Evolutionary conservation across 2,888 invertebrate genomes (phyloP).

Genomic region (Agapostemon virescens): DNA sequence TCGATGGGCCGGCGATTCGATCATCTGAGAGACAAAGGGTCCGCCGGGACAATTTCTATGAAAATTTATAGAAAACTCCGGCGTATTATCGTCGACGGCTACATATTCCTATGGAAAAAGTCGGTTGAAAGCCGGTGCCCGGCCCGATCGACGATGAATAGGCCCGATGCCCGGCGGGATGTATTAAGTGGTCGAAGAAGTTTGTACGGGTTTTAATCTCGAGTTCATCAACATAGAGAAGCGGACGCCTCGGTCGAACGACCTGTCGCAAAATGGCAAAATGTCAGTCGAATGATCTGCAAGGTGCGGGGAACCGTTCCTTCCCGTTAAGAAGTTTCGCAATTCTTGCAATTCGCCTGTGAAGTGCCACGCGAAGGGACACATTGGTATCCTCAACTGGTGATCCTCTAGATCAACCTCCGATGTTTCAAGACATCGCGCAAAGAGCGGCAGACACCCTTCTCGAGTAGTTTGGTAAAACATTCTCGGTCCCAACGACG

Average conservation of each 20-base stretch:
- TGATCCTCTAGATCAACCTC: no score
- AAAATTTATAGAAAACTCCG: conserved; percentile 55
- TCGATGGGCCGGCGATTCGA: conserved; percentile 48
- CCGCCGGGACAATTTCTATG: conserved; percentile 38
- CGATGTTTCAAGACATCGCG: no score
- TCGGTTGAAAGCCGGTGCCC: background rate
- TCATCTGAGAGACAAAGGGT: conserved; percentile 30
- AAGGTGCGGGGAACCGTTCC: background rate
- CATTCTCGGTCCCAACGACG: no score
- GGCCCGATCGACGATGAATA: background rate
- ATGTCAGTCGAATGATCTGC: background rate
- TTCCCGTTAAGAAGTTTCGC: background rate
- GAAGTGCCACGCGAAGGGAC: no score
- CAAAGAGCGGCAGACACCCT: no score
- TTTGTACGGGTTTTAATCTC: conserved; percentile 10
- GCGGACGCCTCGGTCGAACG: background rate
- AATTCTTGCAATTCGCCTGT: no score
- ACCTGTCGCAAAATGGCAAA: background rate
- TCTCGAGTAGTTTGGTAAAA: no score
- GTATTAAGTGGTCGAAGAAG: conserved; percentile 16
- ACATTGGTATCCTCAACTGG: no score
- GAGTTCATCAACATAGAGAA: conserved; percentile 1
- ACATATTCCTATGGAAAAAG: conserved; percentile 10
- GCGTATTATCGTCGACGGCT: conserved; percentile 31
- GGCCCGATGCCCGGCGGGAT: background rate